These are phyloP conservation scores for Nyleta sp. DNA, from an alignment of 2,888 invertebrate genomes.

Conservation along the genomic window DNA sequence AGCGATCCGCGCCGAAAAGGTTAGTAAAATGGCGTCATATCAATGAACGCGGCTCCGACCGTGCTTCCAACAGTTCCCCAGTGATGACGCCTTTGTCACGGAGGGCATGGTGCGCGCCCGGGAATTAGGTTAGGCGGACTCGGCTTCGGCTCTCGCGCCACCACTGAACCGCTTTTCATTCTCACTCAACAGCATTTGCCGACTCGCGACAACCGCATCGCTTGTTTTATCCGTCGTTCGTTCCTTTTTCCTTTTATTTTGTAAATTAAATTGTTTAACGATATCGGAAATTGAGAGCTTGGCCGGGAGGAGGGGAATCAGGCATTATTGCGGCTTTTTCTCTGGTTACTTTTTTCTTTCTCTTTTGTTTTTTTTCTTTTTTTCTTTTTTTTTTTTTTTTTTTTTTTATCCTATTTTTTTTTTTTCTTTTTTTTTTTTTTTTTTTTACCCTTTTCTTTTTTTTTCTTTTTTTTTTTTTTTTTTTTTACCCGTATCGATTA, in stretches of 20 bases:
- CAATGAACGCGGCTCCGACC: slow-evolving; percentile 73
- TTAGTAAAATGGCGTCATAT: slow-evolving; percentile 82
- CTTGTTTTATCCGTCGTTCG: no score
- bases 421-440: neutral
- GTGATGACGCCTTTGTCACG: slow-evolving; percentile 80
- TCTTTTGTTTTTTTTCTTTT: no score
- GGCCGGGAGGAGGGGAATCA: slow-evolving; percentile 3
- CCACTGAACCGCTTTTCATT: slow-evolving; percentile 7
- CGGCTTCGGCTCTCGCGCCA: neutral
- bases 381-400: no score
- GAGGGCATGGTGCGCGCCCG: slow-evolving; percentile 53
- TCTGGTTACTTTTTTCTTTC: neutral
- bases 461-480: neutral
- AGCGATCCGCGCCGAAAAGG: slow-evolving; percentile 77
- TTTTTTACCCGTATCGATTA: no score
- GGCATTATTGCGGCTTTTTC: slow-evolving; percentile 6
- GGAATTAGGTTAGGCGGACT: slow-evolving; percentile 71
- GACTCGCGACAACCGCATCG: no score
- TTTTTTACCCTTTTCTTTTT: neutral
- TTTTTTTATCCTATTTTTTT: no score
- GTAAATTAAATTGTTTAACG: no score
- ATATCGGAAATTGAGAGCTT: no score
- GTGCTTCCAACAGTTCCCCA: slow-evolving; percentile 72
- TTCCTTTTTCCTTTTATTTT: neutral
- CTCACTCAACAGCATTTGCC: no score